Conservation (phyloP, 2,888 invertebrate species). For the Drosophila emarginata region DNA sequence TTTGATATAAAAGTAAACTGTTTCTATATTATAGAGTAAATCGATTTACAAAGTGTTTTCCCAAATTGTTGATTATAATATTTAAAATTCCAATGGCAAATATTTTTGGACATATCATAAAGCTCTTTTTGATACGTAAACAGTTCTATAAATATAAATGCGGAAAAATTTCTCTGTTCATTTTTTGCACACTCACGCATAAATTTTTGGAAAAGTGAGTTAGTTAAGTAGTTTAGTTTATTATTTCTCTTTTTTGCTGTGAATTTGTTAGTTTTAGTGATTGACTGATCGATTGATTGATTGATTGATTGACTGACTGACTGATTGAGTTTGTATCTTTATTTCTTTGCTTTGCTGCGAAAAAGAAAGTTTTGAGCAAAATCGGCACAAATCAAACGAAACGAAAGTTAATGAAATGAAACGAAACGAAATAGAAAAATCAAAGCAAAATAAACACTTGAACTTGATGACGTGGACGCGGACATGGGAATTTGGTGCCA, state of each 20-base stretch:
- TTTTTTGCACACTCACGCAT: slow-evolving; percentile 27
- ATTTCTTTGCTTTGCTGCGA: slow-evolving; percentile 41
- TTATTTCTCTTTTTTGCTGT: slow-evolving; percentile 19
- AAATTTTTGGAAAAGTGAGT: slow-evolving; percentile 6
- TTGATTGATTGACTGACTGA: slow-evolving; percentile 50
- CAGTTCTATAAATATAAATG: not conserved
- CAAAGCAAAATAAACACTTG: slow-evolving; percentile 43
- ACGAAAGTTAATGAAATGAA: slow-evolving; percentile 39
- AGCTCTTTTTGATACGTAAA: not conserved
- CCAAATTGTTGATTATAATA: not conserved
- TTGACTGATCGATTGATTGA: slow-evolving; percentile 49
- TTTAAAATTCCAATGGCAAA: not conserved
- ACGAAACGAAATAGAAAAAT: slow-evolving; percentile 27
- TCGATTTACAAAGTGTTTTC: too few species aligned
- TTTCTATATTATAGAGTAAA: too few species aligned
- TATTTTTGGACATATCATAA: not conserved
- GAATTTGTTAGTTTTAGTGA: slow-evolving; percentile 49
- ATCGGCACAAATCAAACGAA: slow-evolving; percentile 47
- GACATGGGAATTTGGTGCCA: slow-evolving; percentile 29
- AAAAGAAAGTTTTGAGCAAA: slow-evolving; percentile 52
- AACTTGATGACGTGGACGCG: slow-evolving; percentile 19
- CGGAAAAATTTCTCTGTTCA: not conserved
- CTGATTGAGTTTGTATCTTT: slow-evolving; percentile 20
- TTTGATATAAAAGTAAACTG: too few species aligned
- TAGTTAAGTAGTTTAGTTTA: slow-evolving; percentile 11